Percentiles rank a stretch among this genome's conserved stretches.
phyloP scores from a whole-genome alignment of 2,113 vertebrate species.

The Heliornis fulica region DNA sequence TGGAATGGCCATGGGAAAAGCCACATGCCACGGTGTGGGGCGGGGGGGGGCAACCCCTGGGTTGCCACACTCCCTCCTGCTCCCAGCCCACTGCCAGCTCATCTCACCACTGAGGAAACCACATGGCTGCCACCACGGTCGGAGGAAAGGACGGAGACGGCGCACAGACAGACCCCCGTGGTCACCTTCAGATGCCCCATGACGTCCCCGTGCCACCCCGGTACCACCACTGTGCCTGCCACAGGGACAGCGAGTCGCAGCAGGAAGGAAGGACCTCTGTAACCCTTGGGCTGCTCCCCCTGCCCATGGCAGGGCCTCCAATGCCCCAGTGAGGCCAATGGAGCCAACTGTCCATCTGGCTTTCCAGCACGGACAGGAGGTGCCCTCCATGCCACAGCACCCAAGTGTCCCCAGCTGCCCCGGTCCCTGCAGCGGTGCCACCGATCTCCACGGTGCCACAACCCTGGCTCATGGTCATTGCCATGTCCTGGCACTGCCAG shows the following conservation, averaged over 20 bases:
- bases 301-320: accelerated
- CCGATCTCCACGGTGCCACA: accelerated
- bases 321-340: accelerated
- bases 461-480: neutral
- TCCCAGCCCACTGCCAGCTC: accelerated
- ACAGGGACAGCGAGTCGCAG: accelerated
- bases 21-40: accelerated
- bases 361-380: accelerated
- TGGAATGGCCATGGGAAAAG: accelerated
- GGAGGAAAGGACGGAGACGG: neutral
- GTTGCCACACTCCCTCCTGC: accelerated
- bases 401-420: neutral
- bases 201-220: accelerated
- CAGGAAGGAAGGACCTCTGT: accelerated
- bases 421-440: neutral
- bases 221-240: neutral
- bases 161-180: neutral
- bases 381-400: neutral
- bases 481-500: neutral
- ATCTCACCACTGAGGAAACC: accelerated
- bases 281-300: no score
- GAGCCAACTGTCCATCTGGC: accelerated
- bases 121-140: accelerated
- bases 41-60: neutral
- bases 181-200: neutral